Percentiles rank a stretch among this genome's conserved stretches.
These are phyloP conservation scores for Taphrorychus bicolor DNA, from an alignment of 2,888 invertebrate species.

Conservation along the genomic window DNA sequence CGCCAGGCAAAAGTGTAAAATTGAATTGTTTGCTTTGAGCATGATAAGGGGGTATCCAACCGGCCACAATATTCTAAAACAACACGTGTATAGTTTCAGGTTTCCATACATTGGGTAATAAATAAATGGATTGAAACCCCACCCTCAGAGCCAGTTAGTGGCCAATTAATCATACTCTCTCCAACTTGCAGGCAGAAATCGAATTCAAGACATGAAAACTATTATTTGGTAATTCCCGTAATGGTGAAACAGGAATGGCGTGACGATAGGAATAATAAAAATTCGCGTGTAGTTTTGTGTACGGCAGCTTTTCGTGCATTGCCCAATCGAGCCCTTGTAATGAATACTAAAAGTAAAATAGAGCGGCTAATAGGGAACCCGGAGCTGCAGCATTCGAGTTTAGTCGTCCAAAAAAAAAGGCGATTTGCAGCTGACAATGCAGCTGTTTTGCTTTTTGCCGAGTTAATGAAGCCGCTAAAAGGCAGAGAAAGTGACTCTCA, in stretches of 20 bases:
- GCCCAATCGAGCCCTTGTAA: conserved; percentile 25
- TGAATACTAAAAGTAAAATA: conserved; percentile 33
- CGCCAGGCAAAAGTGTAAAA: not conserved
- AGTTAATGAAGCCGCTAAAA: not conserved
- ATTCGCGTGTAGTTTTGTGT: conserved; percentile 33
- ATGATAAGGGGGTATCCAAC: not conserved
- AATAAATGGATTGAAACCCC: too few relatives aligned
- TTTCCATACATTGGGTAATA: not conserved
- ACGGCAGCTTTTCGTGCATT: conserved; percentile 30
- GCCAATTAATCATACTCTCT: conserved; percentile 18
- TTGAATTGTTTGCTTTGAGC: not conserved
- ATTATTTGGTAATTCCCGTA: conserved; percentile 35
- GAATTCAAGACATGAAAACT: conserved; percentile 35
- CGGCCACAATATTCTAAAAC: not conserved
- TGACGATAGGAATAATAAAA: conserved; percentile 37
- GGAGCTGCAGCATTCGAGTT: not conserved
- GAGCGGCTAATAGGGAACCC: conserved; percentile 5
- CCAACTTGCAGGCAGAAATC: conserved; percentile 13
- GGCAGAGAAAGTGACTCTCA: not conserved
- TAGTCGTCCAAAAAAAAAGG: not conserved
- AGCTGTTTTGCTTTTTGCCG: not conserved
- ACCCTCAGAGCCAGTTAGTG: not conserved
- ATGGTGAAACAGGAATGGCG: conserved; percentile 33
- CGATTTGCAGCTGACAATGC: not conserved
- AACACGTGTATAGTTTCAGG: not conserved